Base-by-base conservation (phyloP, 2,797 vertebrate genomes). In the Macropus fuliginosus region DNA sequence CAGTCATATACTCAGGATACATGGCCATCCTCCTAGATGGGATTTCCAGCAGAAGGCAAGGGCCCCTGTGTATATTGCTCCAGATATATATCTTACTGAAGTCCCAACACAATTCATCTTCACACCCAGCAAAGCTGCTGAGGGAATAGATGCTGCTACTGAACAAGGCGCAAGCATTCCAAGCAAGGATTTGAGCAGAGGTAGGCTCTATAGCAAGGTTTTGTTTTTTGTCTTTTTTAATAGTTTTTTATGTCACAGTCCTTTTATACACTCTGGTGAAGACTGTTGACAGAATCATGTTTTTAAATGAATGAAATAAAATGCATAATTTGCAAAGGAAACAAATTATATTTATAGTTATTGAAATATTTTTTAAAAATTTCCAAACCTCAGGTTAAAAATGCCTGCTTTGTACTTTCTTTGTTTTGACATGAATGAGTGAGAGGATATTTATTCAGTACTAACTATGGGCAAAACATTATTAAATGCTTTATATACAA, bases 11-110 rank as follows among this genome's bases (percentile, higher is more conserved):
- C 11, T 81, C 21, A 81, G 13, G n/a, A 54, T 2, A 9, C 93
- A 62, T 90, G 92, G 55, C 56, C 4, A 6, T 4, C 57, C 54
- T 90, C 56, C 0, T 0, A 31, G 59, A 24, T 40, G 52, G 93
- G 92, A 56, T 92, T 95, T 95, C 89, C 59, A 59, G 34, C 54
- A 29, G 62, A 92, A 54, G 62, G 57, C 28, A 93, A 93, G 94
- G 74, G 28, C 13, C 24, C 6, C 54, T 50, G 3, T 92, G 87
- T 34, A 18, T 66, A 29, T 34, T 28, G 10, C 59, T 93, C 14
- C 81, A 52, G 29, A 3, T 18, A 62, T 56, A 4, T n/a, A 0
- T 91, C 56, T 95, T 46, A 52, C 54, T 24, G 59, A 24, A 50
- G 34, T 34, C 21, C 54, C 55, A 11, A 56, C 0, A 1, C 12